These are phyloP conservation scores for Nycticebus coucang DNA, from an alignment of 2,113 vertebrate genomes.

Conservation along the genomic window DNA sequence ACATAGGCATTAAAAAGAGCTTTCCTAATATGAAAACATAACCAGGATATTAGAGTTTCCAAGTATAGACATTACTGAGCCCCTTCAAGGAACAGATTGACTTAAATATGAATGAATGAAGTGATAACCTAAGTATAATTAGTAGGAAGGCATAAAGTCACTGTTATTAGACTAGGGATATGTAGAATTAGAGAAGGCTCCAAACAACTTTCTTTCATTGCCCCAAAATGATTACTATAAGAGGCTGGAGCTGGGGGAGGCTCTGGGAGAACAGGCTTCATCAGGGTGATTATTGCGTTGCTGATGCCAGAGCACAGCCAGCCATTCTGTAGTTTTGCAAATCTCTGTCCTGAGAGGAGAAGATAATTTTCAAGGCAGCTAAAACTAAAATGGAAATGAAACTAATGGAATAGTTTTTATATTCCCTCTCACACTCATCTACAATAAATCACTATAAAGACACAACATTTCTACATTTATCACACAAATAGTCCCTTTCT, in stretches of 20 bases:
- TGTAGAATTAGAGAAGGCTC: slow-evolving; percentile 30
- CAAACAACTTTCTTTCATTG: slow-evolving; percentile 1
- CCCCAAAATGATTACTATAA: not conserved
- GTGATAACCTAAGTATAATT: slow-evolving; percentile 60
- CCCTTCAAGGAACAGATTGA: slow-evolving; percentile 60
- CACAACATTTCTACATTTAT: not conserved
- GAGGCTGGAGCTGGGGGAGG: not conserved
- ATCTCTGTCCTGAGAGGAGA: slow-evolving; percentile 65
- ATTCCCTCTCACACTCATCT: slow-evolving; percentile 37
- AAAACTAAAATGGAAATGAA: slow-evolving; percentile 64
- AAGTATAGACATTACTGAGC: not conserved
- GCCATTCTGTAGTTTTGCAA: slow-evolving; percentile 25
- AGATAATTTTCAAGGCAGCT: slow-evolving; percentile 61
- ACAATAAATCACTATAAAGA: slow-evolving; percentile 52
- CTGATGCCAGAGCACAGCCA: slow-evolving; percentile 37
- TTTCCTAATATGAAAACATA: slow-evolving; percentile 36
- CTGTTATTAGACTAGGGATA: slow-evolving; percentile 45
- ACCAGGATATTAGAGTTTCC: slow-evolving; percentile 4
- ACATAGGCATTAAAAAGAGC: not conserved
- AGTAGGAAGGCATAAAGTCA: slow-evolving; percentile 8
- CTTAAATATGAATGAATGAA: slow-evolving; percentile 63
- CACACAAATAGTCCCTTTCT: not conserved
- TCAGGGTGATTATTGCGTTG: not conserved
- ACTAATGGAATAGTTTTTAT: slow-evolving; percentile 62
- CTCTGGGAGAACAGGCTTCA: not conserved